Base-by-base conservation (phyloP, 2,113 vertebrate species). In the Amblyopsis rosae region DNA sequence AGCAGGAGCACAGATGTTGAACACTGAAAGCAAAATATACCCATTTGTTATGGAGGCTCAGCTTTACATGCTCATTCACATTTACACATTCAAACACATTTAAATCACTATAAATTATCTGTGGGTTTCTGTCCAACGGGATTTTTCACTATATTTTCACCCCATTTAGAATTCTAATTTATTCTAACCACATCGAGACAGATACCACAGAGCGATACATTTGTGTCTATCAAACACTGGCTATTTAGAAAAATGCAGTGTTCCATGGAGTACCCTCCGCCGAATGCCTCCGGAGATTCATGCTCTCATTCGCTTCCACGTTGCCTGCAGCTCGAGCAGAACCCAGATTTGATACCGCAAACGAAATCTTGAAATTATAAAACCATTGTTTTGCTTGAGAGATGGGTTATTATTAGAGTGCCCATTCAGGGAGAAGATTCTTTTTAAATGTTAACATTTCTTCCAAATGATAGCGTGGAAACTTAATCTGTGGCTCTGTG, bases 151-250 rank as follows among this genome's bases (percentile, higher is more conserved):
- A 48, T 53, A 59, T 57, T 81, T 72, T 62, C 35, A 67, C 65
- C 69, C 70, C 69, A 82, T 78, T 77, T 76, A 63, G 57, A 71
- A 86, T 86, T 82, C 72, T 82, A 83, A 85, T 87, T 81, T 87
- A 89, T 88, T 89, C 82, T n/a, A 59, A 62, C 87, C 80, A 83
- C 77, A 80, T 59, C 64, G 69, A 64, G 69, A 68, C 6, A 32
- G 78, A 80, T 69, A 84, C 81, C 81, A 85, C 63, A 75, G 72
- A 77, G 81, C 19, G 69, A 87, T 80, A 86, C 79, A 5, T 85
- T 80, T 79, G 59, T 85, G 81, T 86, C 87, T 80, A 85, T 88
- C 87, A 89, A 87, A 84, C 85, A 85, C 76, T 82, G 73, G 81
- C 77, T 88, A 82, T 88, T 87, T 84, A 82, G 81, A 65, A 70